Conservation (phyloP, 2,113 vertebrate species). For the Desmodus rotundus region DNA sequence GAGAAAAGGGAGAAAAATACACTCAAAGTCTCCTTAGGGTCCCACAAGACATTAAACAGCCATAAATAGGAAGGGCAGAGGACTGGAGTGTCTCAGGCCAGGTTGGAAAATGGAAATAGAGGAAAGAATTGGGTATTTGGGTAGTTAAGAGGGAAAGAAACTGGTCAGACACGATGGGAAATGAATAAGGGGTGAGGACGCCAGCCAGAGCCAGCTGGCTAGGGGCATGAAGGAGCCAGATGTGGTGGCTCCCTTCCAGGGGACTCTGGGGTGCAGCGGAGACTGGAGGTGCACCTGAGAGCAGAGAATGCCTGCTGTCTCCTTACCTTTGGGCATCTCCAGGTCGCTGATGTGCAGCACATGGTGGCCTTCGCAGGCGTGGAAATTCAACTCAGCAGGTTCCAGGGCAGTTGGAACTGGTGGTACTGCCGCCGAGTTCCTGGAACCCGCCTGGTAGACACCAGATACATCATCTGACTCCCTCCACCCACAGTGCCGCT, state of each 20-base stretch:
- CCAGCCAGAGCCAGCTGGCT: background rate
- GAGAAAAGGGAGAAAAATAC: background rate
- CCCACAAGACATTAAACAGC: background rate
- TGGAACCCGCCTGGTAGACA: slow-evolving; percentile 80
- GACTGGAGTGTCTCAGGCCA: background rate
- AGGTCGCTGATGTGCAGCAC: slow-evolving; percentile 95
- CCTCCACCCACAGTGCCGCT: slow-evolving; percentile 74
- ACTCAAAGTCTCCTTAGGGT: background rate
- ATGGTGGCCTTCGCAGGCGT: slow-evolving; percentile 79
- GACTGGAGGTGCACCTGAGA: background rate
- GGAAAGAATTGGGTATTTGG: background rate
- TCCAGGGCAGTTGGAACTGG: slow-evolving; percentile 78
- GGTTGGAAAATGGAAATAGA: background rate
- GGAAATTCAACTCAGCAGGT: slow-evolving; percentile 83
- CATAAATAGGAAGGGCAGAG: background rate
- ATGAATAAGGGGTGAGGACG: slow-evolving; percentile 1
- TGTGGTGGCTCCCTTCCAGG: background rate
- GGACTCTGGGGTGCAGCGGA: background rate
- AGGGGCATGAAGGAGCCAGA: background rate
- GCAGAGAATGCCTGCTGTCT: background rate
- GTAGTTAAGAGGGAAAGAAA: background rate
- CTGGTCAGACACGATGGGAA: background rate
- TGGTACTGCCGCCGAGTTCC: slow-evolving; percentile 70
- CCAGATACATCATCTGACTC: slow-evolving; percentile 68
- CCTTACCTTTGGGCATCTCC: slow-evolving; percentile 90